These are phyloP conservation scores for Meloidogyne exigua DNA, from an alignment of 1,140 invertebrate species.

Conservation along the genomic window DNA sequence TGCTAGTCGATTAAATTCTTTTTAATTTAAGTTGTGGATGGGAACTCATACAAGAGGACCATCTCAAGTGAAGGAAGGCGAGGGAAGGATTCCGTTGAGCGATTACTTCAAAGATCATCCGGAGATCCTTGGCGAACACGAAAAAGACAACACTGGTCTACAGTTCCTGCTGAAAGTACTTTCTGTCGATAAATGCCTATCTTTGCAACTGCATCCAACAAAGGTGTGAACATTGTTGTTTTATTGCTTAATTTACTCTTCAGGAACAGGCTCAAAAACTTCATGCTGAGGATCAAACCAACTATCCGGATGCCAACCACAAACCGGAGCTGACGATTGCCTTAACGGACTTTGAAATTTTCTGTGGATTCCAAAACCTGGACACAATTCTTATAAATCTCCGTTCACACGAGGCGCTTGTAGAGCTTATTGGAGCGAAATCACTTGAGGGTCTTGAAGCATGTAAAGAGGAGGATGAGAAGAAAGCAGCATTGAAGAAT, in stretches of 20 bases:
- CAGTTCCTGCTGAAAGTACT: constrained; percentile 94
- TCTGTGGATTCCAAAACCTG: constrained; percentile 81
- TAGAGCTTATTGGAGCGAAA: constrained; percentile 37
- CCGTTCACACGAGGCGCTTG: constrained; percentile 44
- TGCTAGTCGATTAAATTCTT: constrained; percentile 24
- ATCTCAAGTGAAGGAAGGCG: constrained; percentile 65
- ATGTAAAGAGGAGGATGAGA: too few relatives aligned
- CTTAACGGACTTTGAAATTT: constrained; percentile 84
- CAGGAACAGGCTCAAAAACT: constrained; percentile 80
- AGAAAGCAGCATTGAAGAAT: too few relatives aligned
- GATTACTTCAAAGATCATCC: constrained; percentile 74
- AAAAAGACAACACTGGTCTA: constrained; percentile 66
- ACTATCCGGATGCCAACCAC: constrained; percentile 94
- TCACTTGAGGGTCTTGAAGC: not conserved
- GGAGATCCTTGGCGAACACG: constrained; percentile 69
- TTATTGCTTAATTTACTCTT: constrained; percentile 31
- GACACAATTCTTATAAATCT: constrained; percentile 66
- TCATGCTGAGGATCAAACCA: constrained; percentile 74
- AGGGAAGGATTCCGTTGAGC: constrained; percentile 66
- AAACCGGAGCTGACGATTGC: constrained; percentile 96
- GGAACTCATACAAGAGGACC: constrained; percentile 89
- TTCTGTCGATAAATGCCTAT: constrained; percentile 84
- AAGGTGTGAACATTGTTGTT: constrained; percentile 72
- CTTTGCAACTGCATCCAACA: constrained; percentile 82
- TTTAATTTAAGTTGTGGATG: constrained; percentile 79